Base-by-base conservation (phyloP, 2,797 vertebrate genomes). In the Crocodylus rhombifer region DNA sequence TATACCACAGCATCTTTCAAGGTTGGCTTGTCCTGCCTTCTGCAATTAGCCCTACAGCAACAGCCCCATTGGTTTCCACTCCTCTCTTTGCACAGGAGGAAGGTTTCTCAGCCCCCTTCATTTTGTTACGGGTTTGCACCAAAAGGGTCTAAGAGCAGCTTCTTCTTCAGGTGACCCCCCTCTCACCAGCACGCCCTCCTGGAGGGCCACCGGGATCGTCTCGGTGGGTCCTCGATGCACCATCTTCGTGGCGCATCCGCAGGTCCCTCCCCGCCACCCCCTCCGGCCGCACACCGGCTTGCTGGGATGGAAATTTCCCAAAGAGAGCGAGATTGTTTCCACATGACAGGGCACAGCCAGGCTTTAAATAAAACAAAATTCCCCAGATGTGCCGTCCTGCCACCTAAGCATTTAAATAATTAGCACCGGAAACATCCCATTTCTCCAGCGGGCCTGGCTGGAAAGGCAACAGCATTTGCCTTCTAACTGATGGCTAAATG, bases 381-480 rank as follows among this genome's bases (percentile, higher is more conserved):
- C 84, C 91, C 91, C 95, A 96, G 94, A 93, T 85, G 82, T 2
- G 33, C 92, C 67, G 93, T 95, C 76, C 90, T 93, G 90, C 91
- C 94, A 96, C 90, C 90, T 90, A 89, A 91, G 60, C 81, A 89
- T 95, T 96, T 97, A 93, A 95, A 93, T 95, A 96, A 98, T 97
- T 95, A 96, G 91, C 95, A 89, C 93, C 84, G 36, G 89, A 95
- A 94, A 90, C 78, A 95, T 96, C 89, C 14, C 60, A 1, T 36
- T 64, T n/a, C 25, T 76, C 71, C 84, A 65, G 73, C 94, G 90
- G 87, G 91, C 87, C 75, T 87, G 75, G 33, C 63, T 67, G 92
- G 92, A 85, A 95, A 96, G 61, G 30, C 42, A 9, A 94, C 94
- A 91, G 82, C 95, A 88, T 97, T 97, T 97, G 95, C 94, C 95